phyloP scores from a whole-genome alignment of 2,888 invertebrate species.

The Seira sanloemensis region DNA sequence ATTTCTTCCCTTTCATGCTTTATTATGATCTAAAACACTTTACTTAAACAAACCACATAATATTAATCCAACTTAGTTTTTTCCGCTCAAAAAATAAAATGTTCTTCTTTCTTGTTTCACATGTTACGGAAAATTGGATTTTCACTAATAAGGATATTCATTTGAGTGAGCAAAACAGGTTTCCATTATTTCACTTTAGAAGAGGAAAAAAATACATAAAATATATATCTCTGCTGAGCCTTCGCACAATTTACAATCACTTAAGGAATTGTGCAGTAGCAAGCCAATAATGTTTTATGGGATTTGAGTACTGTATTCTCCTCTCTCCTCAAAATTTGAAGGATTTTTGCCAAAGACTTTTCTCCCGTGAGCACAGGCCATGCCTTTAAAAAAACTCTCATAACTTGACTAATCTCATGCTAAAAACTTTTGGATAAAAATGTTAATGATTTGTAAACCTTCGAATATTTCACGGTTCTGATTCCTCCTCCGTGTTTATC shows the following conservation, averaged over 20 bases:
- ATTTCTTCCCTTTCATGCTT: background rate
- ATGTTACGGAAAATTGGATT: constrained; percentile 41
- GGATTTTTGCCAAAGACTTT: background rate
- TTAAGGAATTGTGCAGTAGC: background rate
- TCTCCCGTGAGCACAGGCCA: background rate
- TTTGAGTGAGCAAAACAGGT: constrained; percentile 58
- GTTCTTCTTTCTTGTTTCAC: constrained; percentile 22
- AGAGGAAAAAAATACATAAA: background rate
- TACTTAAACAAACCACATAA: constrained; percentile 4
- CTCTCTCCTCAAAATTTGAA: background rate
- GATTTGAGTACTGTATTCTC: background rate
- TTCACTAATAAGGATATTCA: constrained; percentile 54
- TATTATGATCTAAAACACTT: constrained; percentile 19
- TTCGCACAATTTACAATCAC: too few relatives aligned
- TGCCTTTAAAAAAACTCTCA: background rate
- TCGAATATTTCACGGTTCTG: constrained; percentile 44
- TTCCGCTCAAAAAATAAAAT: too few relatives aligned
- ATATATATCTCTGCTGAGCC: background rate
- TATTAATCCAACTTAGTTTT: background rate
- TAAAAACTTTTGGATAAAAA: background rate
- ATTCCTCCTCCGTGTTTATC: background rate
- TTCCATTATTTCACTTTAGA: constrained; percentile 5
- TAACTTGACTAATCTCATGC: background rate
- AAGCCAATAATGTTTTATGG: background rate
- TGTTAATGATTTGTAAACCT: constrained; percentile 49